Conservation (phyloP, 2,113 vertebrate genomes). For the Argyrosomus japonicus region DNA sequence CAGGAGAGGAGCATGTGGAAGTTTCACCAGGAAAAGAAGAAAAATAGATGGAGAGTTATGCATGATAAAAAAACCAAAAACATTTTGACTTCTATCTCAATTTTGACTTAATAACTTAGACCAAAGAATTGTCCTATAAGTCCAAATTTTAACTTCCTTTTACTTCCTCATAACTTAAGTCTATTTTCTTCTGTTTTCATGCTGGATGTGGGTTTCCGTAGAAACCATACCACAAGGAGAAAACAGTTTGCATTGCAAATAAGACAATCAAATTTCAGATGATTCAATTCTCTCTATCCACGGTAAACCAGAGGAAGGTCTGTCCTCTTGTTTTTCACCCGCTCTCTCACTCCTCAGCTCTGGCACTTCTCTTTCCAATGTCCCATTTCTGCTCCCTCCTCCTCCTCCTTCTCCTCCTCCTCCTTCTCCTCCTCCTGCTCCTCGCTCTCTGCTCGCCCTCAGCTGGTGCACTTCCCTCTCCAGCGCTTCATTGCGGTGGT, state of each 20-base stretch:
- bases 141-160: background rate
- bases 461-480: slow-evolving; percentile 88
- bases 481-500: slow-evolving; percentile 90
- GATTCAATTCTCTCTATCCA: slow-evolving; percentile 96
- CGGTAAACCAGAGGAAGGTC: slow-evolving; percentile 81
- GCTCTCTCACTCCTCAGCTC: slow-evolving; percentile 80
- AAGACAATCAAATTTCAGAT: slow-evolving; percentile 92
- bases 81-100: background rate
- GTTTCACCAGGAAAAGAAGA: slow-evolving; percentile 28
- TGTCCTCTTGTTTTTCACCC: slow-evolving; percentile 81
- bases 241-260: slow-evolving; percentile 66
- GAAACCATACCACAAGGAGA: background rate
- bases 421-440: slow-evolving; percentile 68
- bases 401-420: slow-evolving; percentile 67
- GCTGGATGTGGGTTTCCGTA: slow-evolving; percentile 11
- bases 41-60: background rate
- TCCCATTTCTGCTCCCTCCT: slow-evolving; percentile 82
- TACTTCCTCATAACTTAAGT: background rate
- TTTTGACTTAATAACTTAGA: background rate
- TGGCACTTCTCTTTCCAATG: slow-evolving; percentile 87
- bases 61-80: no score
- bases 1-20: slow-evolving; percentile 7
- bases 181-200: background rate
- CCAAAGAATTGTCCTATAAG: background rate
- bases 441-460: slow-evolving; percentile 79